Base-by-base conservation (phyloP, 1,140 invertebrate genomes). In the Patella vulgata region DNA sequence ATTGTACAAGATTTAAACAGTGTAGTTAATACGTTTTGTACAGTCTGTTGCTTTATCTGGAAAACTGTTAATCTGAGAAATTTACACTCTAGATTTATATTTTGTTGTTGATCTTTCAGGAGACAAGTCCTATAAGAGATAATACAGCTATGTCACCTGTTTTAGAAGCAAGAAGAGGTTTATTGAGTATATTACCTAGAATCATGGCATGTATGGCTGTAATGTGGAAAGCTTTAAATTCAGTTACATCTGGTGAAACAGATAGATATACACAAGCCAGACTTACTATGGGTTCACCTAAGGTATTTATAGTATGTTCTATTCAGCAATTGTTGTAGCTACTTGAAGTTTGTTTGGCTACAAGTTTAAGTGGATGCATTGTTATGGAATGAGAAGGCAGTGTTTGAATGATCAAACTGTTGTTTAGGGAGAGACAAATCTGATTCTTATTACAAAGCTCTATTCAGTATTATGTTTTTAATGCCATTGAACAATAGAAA, bases 121-220 rank as follows among this genome's bases (percentile, higher is more conserved):
- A 82, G 43, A 58, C 73, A 0, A 83, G 79, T 70, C 80, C 80
- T 11, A 65, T 70, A 44, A 68, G 76, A 57, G 82, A 83, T 23
- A 42, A 63, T 12, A 58, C 62, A 2, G 63, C 66, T 1, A 39
- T 74, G 27, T 65, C 68, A 4, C 82, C 83, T 8, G 67, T 90
- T 60, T 76, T 89, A 55, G 87, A 88, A 30, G 91, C 92, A 0
- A 85, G 92, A 50, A 89, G 89, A 78, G 89, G 89, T 6, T 88
- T 95, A 17, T 83, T 95, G 9, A 90, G 90, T 71, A 91, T 93
- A 78, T 86, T 95, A 70, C 92, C 93, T 0, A 86, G 92, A 62
- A 92, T 95, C 74, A 90, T 95, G 67, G 89, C 90, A 4, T 91
- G 91, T 66, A 86, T 94, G 25, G 88, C 91, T 1, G 87, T 90